phyloP scores from a whole-genome alignment of 2,113 vertebrate species.

The Caloenas nicobarica region DNA sequence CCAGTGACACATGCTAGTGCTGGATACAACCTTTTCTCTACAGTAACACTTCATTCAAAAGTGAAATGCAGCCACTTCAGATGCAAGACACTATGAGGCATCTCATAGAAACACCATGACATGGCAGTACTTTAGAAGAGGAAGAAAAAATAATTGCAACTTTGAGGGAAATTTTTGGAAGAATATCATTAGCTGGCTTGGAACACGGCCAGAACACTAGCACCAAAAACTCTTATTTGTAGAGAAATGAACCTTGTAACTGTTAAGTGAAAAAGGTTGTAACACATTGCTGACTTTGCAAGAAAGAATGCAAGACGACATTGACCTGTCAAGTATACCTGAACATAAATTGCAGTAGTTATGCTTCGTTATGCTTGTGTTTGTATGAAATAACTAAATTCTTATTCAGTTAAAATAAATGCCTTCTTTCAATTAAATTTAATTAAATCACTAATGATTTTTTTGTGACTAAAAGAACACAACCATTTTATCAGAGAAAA shows the following conservation, averaged over 20 bases:
- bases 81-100: neutral
- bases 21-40: neutral
- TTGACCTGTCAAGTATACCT: neutral
- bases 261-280: neutral
- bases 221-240: neutral
- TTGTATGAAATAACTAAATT: neutral
- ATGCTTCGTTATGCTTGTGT: neutral
- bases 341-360: neutral
- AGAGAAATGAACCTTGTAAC: neutral
- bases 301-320: neutral
- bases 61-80: neutral
- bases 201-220: neutral
- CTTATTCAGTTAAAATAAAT: neutral
- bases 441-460: neutral
- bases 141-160: constrained; percentile 15
- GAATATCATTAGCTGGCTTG: constrained; percentile 6
- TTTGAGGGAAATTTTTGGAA: neutral
- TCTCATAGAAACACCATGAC: neutral
- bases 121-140: neutral
- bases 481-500: neutral
- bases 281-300: neutral
- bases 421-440: neutral
- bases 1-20: neutral
- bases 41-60: neutral
- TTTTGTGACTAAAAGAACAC: neutral